Conservation (phyloP, 2,113 vertebrate species). For the Odontesthes bonariensis region DNA sequence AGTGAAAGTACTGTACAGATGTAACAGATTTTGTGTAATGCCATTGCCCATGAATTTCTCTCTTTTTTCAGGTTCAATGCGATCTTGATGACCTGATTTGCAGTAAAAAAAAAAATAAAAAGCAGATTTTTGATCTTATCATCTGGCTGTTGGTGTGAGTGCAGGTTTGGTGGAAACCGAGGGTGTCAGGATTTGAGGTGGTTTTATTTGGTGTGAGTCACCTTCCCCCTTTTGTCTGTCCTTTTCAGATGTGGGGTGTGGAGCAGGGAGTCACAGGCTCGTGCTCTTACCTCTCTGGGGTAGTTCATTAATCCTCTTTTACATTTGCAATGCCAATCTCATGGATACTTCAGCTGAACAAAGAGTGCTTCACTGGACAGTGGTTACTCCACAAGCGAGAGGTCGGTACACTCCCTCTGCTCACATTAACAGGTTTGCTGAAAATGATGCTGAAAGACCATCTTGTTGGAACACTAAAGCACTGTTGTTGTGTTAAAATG, state of each 20-base stretch:
- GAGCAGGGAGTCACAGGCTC: not conserved
- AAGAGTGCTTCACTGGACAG: slow-evolving; percentile 18
- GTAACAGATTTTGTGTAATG: too few species aligned
- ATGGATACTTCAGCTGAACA: slow-evolving; percentile 44
- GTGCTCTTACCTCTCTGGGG: slow-evolving; percentile 47
- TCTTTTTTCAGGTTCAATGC: too few species aligned
- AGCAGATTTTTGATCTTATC: not conserved
- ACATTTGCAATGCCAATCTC: slow-evolving; percentile 64
- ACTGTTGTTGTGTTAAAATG: slow-evolving; percentile 28
- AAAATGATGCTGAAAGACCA: slow-evolving; percentile 21
- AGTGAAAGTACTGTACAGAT: too few species aligned
- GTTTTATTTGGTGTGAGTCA: slow-evolving; percentile 19
- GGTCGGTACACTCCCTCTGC: not conserved
- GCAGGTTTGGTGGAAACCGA: slow-evolving; percentile 47
- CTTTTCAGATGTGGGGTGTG: slow-evolving; percentile 54
- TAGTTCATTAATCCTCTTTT: slow-evolving; percentile 72
- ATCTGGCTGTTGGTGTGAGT: slow-evolving; percentile 1
- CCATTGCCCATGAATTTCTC: too few species aligned
- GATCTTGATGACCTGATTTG: too few species aligned
- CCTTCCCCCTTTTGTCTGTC: slow-evolving; percentile 35
- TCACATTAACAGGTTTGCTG: slow-evolving; percentile 1
- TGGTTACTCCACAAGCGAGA: not conserved
- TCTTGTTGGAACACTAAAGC: slow-evolving; percentile 8
- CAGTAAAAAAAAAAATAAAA: too few species aligned
- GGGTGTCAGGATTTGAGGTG: slow-evolving; percentile 27